Conservation (phyloP, 2,888 invertebrate species). For the Monoplex corrugatus region DNA sequence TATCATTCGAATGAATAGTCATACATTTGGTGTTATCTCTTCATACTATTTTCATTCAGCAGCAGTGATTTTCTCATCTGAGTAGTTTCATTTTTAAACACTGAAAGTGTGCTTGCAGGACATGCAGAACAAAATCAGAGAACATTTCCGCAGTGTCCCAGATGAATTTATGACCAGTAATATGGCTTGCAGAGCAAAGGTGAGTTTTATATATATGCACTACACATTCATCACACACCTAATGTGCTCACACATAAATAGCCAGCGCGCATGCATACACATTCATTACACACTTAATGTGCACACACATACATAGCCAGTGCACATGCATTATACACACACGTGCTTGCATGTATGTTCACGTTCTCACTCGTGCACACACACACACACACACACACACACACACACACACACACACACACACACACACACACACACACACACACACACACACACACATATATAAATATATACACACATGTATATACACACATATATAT, state of each 20-base stretch:
- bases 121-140: constrained; percentile 80
- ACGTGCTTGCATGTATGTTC: background rate
- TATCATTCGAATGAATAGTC: no score
- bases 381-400: background rate
- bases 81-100: no score
- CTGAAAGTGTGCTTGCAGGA: constrained; percentile 71
- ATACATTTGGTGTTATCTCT: no score
- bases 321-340: no score
- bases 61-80: no score
- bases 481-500: no score
- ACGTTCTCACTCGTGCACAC: background rate
- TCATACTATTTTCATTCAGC: no score
- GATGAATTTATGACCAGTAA: constrained; percentile 82
- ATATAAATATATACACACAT: no score
- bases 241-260: background rate
- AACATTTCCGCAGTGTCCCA: constrained; percentile 80
- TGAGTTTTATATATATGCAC: constrained; percentile 53
- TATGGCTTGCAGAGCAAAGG: constrained; percentile 80
- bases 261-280: background rate
- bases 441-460: background rate
- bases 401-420: background rate
- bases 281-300: background rate
- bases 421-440: background rate
- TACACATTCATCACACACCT: background rate
- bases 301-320: background rate